Evolutionary conservation across 2,113 vertebrate genomes (phyloP).

Genomic region (Microcebus ravelobensis): DNA sequence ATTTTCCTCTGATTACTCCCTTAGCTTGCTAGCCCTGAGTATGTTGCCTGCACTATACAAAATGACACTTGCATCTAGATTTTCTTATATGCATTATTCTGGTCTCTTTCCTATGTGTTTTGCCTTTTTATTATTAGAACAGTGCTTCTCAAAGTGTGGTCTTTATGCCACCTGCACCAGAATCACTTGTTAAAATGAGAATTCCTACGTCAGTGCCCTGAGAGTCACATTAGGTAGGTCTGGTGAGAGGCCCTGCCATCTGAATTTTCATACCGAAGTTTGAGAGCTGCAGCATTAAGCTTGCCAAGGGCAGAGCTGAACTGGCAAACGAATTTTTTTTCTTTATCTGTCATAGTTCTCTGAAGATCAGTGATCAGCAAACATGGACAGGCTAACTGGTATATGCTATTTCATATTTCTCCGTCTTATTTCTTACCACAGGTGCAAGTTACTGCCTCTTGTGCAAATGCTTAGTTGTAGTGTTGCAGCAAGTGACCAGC

Average conservation of each 20-base stretch:
- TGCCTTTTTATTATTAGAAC: no score
- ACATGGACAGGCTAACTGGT: neutral
- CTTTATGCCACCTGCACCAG: neutral
- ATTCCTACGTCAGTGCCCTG: neutral
- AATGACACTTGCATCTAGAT: neutral
- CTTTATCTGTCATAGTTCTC: neutral
- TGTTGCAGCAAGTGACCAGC: no score
- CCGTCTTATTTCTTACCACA: neutral
- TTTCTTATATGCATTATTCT: constrained; percentile 23
- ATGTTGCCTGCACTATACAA: neutral
- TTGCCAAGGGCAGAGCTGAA: neutral
- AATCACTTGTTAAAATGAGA: neutral
- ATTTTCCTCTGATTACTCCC: neutral
- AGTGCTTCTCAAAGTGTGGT: no score
- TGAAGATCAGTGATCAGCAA: constrained; percentile 8
- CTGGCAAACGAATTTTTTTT: neutral
- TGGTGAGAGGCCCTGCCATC: neutral
- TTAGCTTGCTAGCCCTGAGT: neutral
- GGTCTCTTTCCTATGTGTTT: neutral
- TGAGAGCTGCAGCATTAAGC: neutral
- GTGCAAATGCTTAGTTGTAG: neutral
- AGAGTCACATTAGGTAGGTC: neutral
- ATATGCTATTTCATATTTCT: neutral
- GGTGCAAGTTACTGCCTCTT: neutral
- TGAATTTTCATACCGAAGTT: constrained; percentile 1